Percentiles rank a stretch among this genome's conserved stretches.
These are phyloP conservation scores for Enteromius anoplus DNA, from an alignment of 2,797 vertebrate genomes.

Conservation along the genomic window DNA sequence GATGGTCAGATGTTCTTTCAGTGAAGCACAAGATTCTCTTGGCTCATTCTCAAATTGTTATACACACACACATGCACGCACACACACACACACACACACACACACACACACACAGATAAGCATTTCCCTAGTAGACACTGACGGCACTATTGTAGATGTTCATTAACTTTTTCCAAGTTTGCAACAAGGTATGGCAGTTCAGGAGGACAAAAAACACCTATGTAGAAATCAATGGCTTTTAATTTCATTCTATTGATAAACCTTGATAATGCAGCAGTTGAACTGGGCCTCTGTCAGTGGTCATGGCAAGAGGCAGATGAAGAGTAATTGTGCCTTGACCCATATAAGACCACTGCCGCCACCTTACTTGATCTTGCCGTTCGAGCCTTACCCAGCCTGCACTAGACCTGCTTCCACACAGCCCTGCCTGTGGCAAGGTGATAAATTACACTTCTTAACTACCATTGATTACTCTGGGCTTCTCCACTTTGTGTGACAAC, in stretches of 20 bases:
- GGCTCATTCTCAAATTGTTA: not conserved
- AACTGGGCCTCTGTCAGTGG: conserved; percentile 76
- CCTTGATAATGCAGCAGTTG: conserved; percentile 80
- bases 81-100: not conserved
- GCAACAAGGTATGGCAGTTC: conserved; percentile 39
- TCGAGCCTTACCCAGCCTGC: conserved; percentile 32
- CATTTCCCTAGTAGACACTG: conserved; percentile 2
- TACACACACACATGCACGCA: not conserved
- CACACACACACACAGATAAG: not conserved
- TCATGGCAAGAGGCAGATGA: conserved; percentile 79
- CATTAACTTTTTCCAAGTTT: conserved; percentile 47
- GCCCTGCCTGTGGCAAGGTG: conserved; percentile 92
- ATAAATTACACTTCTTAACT: conserved; percentile 98
- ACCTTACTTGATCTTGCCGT: conserved; percentile 66
- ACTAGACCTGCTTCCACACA: conserved; percentile 73
- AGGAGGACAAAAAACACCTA: conserved; percentile 44
- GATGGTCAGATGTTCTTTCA: not conserved
- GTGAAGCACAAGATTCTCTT: not conserved
- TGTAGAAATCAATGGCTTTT: conserved; percentile 80
- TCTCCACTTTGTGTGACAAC: conserved; percentile 89
- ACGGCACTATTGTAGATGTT: conserved; percentile 17
- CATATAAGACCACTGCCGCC: conserved; percentile 66
- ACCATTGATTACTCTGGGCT: conserved; percentile 97
- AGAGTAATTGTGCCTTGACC: conserved; percentile 82
- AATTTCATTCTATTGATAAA: conserved; percentile 80